phyloP scores from a whole-genome alignment of 23 tunicate genomes.

The Halocynthia roretzi region DNA sequence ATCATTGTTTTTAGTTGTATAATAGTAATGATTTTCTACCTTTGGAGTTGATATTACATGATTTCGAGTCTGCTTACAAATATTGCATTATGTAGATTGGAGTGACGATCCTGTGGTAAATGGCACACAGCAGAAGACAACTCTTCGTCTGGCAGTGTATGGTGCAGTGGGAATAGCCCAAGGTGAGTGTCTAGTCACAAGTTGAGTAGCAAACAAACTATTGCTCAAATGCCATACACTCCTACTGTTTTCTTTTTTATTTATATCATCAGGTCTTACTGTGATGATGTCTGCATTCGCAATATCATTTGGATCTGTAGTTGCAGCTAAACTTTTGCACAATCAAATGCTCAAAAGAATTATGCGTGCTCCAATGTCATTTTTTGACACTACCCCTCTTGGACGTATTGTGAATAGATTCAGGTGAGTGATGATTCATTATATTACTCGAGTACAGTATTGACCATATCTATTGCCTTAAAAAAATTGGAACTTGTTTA shows the following conservation, averaged over 20 bases:
- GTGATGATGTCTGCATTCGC: conserved; percentile 22
- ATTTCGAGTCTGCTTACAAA: too few species aligned
- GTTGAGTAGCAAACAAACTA: too few species aligned
- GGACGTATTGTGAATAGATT: conserved; percentile 51
- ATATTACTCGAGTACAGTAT: neutral
- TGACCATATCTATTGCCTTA: neutral
- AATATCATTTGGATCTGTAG: conserved; percentile 38
- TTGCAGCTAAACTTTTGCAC: conserved; percentile 28
- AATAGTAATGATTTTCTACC: too few species aligned
- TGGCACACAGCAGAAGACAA: conserved; percentile 53
- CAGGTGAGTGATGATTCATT: conserved; percentile 22
- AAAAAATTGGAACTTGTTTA: too few species aligned
- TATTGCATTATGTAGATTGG: conserved; percentile 34
- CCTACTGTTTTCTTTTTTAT: too few species aligned
- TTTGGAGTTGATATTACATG: too few species aligned
- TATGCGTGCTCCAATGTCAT: conserved; percentile 36
- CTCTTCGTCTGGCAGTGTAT: conserved; percentile 32
- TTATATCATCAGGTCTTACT: too few species aligned
- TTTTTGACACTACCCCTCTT: conserved; percentile 57
- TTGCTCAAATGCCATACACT: too few species aligned
- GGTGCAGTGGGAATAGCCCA: conserved; percentile 43
- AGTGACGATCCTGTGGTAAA: conserved; percentile 49
- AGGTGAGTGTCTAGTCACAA: conserved; percentile 18
- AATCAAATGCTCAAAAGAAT: conserved; percentile 24
- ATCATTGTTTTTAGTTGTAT: too few species aligned